Percentiles rank a stretch among this genome's conserved stretches.
These are phyloP conservation scores for Drosophila dunni DNA, from an alignment of 1,140 invertebrate species.

Conservation along the genomic window DNA sequence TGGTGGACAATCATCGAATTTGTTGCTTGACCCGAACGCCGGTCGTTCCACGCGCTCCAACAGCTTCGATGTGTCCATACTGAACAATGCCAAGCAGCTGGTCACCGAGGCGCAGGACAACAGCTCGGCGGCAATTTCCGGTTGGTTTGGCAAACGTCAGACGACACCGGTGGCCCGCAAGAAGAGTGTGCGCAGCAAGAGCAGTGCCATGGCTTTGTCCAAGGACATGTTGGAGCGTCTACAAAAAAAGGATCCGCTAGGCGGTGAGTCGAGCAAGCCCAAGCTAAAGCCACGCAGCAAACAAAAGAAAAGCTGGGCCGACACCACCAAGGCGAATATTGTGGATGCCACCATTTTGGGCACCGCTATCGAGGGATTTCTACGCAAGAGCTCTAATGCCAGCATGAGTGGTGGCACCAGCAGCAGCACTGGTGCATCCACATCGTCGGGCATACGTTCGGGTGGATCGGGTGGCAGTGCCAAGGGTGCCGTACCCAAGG, in stretches of 20 bases:
- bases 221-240: slow-evolving; percentile 86
- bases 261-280: slow-evolving; percentile 70
- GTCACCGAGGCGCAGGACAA: slow-evolving; percentile 84
- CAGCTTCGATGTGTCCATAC: slow-evolving; percentile 91
- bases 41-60: slow-evolving; percentile 89
- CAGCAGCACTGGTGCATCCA: slow-evolving; percentile 77
- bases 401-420: slow-evolving; percentile 80
- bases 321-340: slow-evolving; percentile 73
- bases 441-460: slow-evolving; percentile 65
- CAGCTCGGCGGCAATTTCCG: slow-evolving; percentile 86
- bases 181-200: slow-evolving; percentile 85
- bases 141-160: slow-evolving; percentile 91
- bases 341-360: slow-evolving; percentile 92
- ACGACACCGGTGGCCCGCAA: slow-evolving; percentile 89
- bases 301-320: slow-evolving; percentile 75
- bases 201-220: slow-evolving; percentile 85
- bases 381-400: slow-evolving; percentile 86
- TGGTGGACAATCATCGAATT: slow-evolving; percentile 50
- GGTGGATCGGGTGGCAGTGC: slow-evolving; percentile 59
- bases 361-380: slow-evolving; percentile 92
- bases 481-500: slow-evolving; percentile 75
- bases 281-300: slow-evolving; percentile 78
- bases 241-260: slow-evolving; percentile 78
- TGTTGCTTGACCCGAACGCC: slow-evolving; percentile 76
- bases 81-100: slow-evolving; percentile 86